Percentiles rank a stretch among this genome's conserved stretches.
These are phyloP conservation scores for Onchidella celtica DNA, from an alignment of 2,888 invertebrate genomes.

Conservation along the genomic window DNA sequence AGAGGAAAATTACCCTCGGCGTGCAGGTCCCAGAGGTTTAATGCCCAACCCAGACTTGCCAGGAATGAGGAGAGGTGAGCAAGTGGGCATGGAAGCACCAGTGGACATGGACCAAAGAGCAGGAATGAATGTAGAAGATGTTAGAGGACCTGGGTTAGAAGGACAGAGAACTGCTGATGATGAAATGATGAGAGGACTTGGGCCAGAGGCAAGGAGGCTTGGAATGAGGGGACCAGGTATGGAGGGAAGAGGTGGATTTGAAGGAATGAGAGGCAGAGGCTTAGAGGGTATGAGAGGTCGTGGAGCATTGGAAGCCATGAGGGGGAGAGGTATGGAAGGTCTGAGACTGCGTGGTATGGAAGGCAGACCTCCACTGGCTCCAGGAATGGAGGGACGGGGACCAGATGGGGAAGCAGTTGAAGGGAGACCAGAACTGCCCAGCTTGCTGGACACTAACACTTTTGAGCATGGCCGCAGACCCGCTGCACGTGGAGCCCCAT, in stretches of 20 bases:
- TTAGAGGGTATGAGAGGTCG: constrained; percentile 39
- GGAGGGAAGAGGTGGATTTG: constrained; percentile 31
- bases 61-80: not conserved
- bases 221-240: constrained; percentile 24
- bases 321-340: constrained; percentile 37
- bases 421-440: constrained; percentile 28
- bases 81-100: constrained; percentile 3
- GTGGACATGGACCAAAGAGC: constrained; percentile 48
- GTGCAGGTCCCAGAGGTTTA: constrained; percentile 20
- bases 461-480: constrained; percentile 40
- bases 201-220: not conserved
- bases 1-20: not conserved
- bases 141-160: constrained; percentile 19
- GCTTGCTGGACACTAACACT: constrained; percentile 19
- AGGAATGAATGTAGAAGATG: not conserved
- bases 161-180: constrained; percentile 5
- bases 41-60: constrained; percentile 14
- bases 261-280: constrained; percentile 32
- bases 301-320: constrained; percentile 27
- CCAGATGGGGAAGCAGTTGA: constrained; percentile 4
- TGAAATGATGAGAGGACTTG: constrained; percentile 33
- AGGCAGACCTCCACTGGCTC: no score
- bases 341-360: constrained; percentile 26
- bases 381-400: not conserved
- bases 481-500: not conserved